Evolutionary conservation across 2,797 vertebrate species (phyloP).

Genomic region (Silurus aristotelis): DNA sequence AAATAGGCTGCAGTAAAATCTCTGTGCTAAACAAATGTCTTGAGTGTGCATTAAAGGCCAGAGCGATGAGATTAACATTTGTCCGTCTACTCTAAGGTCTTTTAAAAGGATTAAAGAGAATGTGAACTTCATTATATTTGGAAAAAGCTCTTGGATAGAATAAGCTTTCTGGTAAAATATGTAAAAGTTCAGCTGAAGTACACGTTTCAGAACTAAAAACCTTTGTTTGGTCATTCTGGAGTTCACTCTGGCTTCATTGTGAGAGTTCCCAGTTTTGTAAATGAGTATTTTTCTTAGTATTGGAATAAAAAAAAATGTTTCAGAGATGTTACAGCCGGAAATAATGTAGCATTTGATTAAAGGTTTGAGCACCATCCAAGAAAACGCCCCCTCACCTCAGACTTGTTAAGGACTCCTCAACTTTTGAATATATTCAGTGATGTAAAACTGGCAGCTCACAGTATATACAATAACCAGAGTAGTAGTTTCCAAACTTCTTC

Average conservation of each 20-base stretch:
- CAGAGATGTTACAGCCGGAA: neutral
- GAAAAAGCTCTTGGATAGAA: neutral
- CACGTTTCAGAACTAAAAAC: neutral
- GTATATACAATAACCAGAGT: neutral
- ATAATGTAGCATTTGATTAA: neutral
- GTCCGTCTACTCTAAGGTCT: neutral
- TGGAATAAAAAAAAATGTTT: neutral
- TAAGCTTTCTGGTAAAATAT: neutral
- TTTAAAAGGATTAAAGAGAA: neutral
- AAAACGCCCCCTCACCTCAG: neutral
- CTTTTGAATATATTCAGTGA: neutral
- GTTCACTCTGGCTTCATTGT: neutral
- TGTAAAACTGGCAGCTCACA: neutral
- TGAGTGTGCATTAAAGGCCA: neutral
- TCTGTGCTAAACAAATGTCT: neutral
- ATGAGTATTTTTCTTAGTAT: neutral
- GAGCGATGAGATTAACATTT: neutral
- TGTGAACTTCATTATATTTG: too few species aligned
- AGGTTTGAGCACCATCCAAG: neutral
- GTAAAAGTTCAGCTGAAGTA: neutral
- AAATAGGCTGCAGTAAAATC: neutral
- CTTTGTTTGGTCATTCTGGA: neutral
- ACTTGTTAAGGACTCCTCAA: too few species aligned
- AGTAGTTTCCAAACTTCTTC: neutral
- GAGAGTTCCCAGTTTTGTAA: neutral